phyloP scores from a whole-genome alignment of 2,797 vertebrate genomes.

The Steatocranus sp. region DNA sequence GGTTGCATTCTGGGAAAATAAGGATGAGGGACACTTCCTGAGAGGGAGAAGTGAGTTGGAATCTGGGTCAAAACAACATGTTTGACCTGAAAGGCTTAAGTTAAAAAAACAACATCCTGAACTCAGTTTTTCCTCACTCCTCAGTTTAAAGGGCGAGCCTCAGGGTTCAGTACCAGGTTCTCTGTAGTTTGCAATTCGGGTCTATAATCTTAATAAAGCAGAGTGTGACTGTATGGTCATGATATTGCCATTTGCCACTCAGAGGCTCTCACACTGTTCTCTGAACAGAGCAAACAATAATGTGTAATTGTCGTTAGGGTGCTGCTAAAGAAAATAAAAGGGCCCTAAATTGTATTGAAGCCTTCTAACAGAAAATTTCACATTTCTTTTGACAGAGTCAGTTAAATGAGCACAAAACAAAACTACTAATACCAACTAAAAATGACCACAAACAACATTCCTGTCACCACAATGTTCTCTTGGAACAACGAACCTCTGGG shows the following conservation, averaged over 20 bases:
- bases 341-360: neutral
- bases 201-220: neutral
- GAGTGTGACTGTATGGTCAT: neutral
- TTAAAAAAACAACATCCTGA: neutral
- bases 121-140: neutral
- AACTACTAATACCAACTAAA: neutral
- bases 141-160: neutral
- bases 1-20: constrained; percentile 55
- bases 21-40: constrained; percentile 3
- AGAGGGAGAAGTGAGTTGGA: neutral
- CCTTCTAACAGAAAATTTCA: neutral
- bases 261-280: neutral
- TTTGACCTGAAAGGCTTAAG: constrained; percentile 21
- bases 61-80: constrained; percentile 58
- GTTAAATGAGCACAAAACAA: neutral
- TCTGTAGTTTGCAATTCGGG: neutral
- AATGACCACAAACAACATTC: neutral
- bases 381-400: neutral
- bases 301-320: neutral
- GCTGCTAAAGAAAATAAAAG: neutral
- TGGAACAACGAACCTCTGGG: neutral
- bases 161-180: neutral
- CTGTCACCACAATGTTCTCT: neutral
- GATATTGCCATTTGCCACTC: neutral
- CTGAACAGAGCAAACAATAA: neutral